These are phyloP conservation scores for Euschistus heros DNA, from an alignment of 1,140 invertebrate genomes.

Conservation along the genomic window DNA sequence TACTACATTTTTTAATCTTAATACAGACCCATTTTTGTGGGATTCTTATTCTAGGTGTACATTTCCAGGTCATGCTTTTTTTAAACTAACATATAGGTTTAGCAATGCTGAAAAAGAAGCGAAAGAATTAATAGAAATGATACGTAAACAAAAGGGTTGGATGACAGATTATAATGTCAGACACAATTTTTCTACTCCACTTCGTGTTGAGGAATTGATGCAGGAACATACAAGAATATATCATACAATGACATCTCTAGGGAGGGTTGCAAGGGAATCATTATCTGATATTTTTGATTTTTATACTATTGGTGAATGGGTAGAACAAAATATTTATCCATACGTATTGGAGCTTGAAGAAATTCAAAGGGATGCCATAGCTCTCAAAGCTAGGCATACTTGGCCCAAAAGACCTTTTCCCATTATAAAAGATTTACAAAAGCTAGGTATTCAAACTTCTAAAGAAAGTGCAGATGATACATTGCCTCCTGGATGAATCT, in stretches of 20 bases:
- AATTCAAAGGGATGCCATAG: constrained; percentile 43
- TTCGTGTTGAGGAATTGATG: constrained; percentile 57
- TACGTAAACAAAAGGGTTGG: constrained; percentile 46
- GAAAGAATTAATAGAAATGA: constrained; percentile 22
- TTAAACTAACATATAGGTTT: constrained; percentile 45
- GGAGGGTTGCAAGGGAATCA: constrained; percentile 49
- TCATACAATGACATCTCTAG: constrained; percentile 47
- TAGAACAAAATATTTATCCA: constrained; percentile 53
- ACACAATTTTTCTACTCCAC: constrained; percentile 62
- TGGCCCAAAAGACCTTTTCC: constrained; percentile 48
- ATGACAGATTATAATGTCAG: constrained; percentile 67
- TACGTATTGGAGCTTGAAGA: constrained; percentile 42
- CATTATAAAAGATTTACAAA: constrained; percentile 29
- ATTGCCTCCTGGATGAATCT: constrained; percentile 1
- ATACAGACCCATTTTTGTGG: constrained; percentile 47
- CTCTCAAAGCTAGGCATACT: constrained; percentile 39
- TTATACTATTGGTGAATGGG: constrained; percentile 62
- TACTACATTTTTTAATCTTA: constrained; percentile 40
- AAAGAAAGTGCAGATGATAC: constrained; percentile 15
- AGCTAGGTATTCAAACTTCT: constrained; percentile 27
- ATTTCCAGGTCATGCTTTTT: constrained; percentile 44
- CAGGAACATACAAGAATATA: constrained; percentile 50
- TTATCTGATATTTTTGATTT: constrained; percentile 59
- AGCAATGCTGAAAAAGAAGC: constrained; percentile 42
- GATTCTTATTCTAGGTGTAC: constrained; percentile 44